Percentiles rank a stretch among this genome's conserved stretches.
Conservation (phyloP, 2,113 vertebrate genomes). For the Misgurnus mizolepis region DNA sequence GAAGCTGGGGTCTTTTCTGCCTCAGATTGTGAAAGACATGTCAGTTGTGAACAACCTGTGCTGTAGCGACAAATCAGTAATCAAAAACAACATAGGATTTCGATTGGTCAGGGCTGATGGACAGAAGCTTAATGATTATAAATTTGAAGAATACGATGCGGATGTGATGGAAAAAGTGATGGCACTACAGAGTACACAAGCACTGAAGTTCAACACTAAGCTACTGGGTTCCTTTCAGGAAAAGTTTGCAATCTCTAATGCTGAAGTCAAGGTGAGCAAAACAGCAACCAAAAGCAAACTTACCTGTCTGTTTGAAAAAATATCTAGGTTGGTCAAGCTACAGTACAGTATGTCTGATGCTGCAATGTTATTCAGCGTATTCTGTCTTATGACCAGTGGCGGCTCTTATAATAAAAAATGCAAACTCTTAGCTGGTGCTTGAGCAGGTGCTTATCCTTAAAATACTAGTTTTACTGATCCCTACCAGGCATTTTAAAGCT, state of each 20-base stretch:
- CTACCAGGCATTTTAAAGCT: no score
- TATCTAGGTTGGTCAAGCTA: no score
- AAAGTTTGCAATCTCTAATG: conserved; percentile 64
- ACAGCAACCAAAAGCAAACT: neutral
- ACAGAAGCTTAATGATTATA: conserved; percentile 67
- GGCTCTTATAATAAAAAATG: no score
- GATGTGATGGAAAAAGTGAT: conserved; percentile 74
- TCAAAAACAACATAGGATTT: conserved; percentile 64
- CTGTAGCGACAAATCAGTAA: conserved; percentile 50
- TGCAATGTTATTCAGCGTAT: no score
- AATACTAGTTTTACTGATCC: no score
- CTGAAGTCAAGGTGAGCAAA: conserved; percentile 69
- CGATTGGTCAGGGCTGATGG: conserved; percentile 63
- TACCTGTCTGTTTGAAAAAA: neutral
- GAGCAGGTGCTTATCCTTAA: no score
- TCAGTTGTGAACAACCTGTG: conserved; percentile 64
- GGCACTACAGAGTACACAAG: conserved; percentile 48
- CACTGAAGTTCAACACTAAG: conserved; percentile 70
- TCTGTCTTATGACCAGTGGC: no score
- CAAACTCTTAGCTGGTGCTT: no score
- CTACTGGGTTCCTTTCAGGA: conserved; percentile 75
- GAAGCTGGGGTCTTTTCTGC: conserved; percentile 66
- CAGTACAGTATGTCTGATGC: no score
- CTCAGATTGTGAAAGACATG: conserved; percentile 63
- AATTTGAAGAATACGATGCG: conserved; percentile 72